Base-by-base conservation (phyloP, 2,888 invertebrate genomes). In the Agrotis puta region DNA sequence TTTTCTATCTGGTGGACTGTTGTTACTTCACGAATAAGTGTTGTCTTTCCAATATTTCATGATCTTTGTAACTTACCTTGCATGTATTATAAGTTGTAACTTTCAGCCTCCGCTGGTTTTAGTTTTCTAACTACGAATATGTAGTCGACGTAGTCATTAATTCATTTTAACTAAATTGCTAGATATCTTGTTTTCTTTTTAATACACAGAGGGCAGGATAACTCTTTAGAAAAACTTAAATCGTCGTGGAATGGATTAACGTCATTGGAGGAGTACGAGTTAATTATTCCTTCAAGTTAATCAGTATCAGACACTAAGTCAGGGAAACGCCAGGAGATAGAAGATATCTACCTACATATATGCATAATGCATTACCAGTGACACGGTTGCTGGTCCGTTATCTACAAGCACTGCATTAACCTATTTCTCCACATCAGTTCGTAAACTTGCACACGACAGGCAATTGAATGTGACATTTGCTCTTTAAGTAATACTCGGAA, bases 281-380 rank as follows among this genome's bases (percentile, higher is more conserved):
- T 53, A 58, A 48, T 75, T 64, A 74, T 70, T 77, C 70, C 62
- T 54, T 22, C 27, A 51, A 64, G 47, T 51, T 71, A 51, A 81
- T 78, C 61, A 64, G 59, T 48, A 62, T 47, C 54, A 59, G 71
- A 39, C 78, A 50, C 51, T 62, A 43, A 50, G 63, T 64, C 51
- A 56, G 24, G 62, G 54, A 62, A 66, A 59, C 61, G 58, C 54
- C 43, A 71, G 58, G 54, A 71, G 78, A 50, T 64, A 56, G 73
- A 59, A 82, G 72, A 77, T 70, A 75, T 33, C n/a, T 51, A 63
- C 59, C 57, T 63, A 70, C 51, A 22, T 63, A 51, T 64, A 79
- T 78, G 82, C 79, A 82, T 78, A 82, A 78, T 78, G 59, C 82
- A 82, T 82, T 63, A 71, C 57, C 56, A 59, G 72, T 78, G 82